phyloP scores from a whole-genome alignment of 2,113 vertebrate genomes.

The Callospermophilus lateralis region DNA sequence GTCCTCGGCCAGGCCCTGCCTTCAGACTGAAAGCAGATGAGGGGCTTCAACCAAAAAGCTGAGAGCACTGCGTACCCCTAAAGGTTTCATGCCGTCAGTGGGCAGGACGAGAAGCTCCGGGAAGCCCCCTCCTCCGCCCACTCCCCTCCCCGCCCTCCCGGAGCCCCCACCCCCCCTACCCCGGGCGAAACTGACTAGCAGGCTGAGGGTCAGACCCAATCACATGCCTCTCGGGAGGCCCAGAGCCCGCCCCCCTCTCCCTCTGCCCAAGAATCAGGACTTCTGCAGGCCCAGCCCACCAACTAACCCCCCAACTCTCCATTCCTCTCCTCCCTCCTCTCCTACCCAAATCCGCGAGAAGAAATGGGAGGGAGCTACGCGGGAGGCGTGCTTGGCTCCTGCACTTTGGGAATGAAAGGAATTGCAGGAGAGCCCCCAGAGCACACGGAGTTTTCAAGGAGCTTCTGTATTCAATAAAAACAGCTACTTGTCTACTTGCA shows the following conservation, averaged over 20 bases:
- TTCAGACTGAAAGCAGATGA: conserved; percentile 92
- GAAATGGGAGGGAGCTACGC: background rate
- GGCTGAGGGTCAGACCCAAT: conserved; percentile 92
- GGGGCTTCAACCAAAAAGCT: conserved; percentile 92
- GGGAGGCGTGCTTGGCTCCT: conserved; percentile 59
- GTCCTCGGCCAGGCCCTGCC: conserved; percentile 91
- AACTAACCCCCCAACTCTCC: conserved; percentile 61
- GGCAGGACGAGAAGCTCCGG: conserved; percentile 91
- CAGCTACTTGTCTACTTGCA: conserved; percentile 69
- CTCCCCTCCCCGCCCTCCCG: conserved; percentile 82
- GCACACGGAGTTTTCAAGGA: conserved; percentile 60
- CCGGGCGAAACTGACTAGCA: conserved; percentile 88
- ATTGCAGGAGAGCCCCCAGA: conserved; percentile 62
- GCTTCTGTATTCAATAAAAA: conserved; percentile 76
- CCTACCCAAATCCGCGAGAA: conserved; percentile 33
- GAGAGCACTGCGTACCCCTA: conserved; percentile 90
- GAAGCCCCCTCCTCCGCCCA: conserved; percentile 88
- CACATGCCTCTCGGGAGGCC: conserved; percentile 88
- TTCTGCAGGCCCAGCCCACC: conserved; percentile 85
- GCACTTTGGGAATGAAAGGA: conserved; percentile 80
- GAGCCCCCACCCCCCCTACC: conserved; percentile 55
- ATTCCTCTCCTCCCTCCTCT: conserved; percentile 32
- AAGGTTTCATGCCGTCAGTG: conserved; percentile 93
- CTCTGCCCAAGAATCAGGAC: background rate
- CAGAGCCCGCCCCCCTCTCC: conserved; percentile 90